Base-by-base conservation (phyloP, 2,888 invertebrate genomes). In the Leptopilina drosophilae region DNA sequence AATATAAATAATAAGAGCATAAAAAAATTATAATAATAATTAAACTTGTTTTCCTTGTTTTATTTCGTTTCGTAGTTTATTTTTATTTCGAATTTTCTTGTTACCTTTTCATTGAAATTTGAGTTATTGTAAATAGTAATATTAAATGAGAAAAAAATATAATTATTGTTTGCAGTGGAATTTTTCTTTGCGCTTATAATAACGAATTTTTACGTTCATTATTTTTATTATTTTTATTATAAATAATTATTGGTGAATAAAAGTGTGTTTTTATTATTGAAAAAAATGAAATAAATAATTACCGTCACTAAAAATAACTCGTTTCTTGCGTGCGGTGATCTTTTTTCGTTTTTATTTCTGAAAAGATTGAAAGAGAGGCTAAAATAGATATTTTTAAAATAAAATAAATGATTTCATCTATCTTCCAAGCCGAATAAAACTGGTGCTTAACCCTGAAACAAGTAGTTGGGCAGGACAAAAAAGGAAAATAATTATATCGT, bases 401-500 rank as follows among this genome's bases (percentile, higher is more conserved):
- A 53, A 73, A 73, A 73, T 56, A 40, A 73, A 56, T 33, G 73
- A 73, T 73, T 53, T 73, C 14, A 56, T 73, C 73, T 73, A 73
- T 73, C 56, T 59, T 4, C 59, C 59, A 78, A 76, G 49, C 66
- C 76, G 76, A 78, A 78, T 42, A 64, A 49, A 73, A 33, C 76
- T 62, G 64, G 64, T 76, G 64, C 8, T 59, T 42, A 42, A 64
- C 46, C 64, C 78, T 42, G 64, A 66, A 64, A 73, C 69, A 81
- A 79, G 82, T 81, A 78, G 82, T 46, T 53, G 59, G 56, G 62
- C 56, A 64, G 64, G 77, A 53, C 80, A 79, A 77, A 78, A 62
- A 82, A 81, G 78, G 64, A 78, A 81, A 82, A 82, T 85, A 85
- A 85, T 85, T 85, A 85, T 82, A 85, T 85, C 82, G 85, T 85